Evolutionary conservation across 2,113 vertebrate genomes (phyloP).

Genomic region (Ailuropoda melanoleuca): DNA sequence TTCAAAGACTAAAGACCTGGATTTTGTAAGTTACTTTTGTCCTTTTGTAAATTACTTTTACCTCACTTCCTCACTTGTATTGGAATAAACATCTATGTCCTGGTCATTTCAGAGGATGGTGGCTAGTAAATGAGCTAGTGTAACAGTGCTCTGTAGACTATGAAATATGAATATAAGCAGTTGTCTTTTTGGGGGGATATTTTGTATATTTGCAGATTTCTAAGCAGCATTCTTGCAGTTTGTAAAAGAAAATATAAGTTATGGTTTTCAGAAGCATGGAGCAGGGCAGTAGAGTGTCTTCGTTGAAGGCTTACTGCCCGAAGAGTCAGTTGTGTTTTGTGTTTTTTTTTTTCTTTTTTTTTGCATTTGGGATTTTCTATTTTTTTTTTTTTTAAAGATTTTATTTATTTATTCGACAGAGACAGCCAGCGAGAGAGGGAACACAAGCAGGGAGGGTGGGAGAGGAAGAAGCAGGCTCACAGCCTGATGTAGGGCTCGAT

Average conservation of each 20-base stretch:
- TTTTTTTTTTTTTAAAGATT: no score
- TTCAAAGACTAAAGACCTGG: background rate
- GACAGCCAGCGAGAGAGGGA: no score
- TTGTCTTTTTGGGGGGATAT: background rate
- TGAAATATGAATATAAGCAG: background rate
- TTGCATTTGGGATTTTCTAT: no score
- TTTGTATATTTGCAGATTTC: slow-evolving; percentile 29
- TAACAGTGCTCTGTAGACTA: background rate
- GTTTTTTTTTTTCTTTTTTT: no score
- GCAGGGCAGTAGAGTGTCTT: background rate
- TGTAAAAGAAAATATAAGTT: slow-evolving; percentile 31
- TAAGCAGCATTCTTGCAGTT: slow-evolving; percentile 21
- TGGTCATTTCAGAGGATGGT: background rate
- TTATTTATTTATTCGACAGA: no score
- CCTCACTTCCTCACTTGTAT: background rate
- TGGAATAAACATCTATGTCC: background rate
- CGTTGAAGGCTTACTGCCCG: background rate
- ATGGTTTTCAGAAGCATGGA: background rate
- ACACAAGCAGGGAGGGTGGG: no score
- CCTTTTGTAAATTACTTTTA: slow-evolving; percentile 43
- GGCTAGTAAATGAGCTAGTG: slow-evolving; percentile 34
- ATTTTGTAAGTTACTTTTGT: slow-evolving; percentile 34
- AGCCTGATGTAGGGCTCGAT: no score
- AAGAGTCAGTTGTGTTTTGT: slow-evolving; percentile 41
- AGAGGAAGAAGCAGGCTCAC: no score